Evolutionary conservation across 2,888 invertebrate species (phyloP).

Genomic region (Bimastos eiseni): DNA sequence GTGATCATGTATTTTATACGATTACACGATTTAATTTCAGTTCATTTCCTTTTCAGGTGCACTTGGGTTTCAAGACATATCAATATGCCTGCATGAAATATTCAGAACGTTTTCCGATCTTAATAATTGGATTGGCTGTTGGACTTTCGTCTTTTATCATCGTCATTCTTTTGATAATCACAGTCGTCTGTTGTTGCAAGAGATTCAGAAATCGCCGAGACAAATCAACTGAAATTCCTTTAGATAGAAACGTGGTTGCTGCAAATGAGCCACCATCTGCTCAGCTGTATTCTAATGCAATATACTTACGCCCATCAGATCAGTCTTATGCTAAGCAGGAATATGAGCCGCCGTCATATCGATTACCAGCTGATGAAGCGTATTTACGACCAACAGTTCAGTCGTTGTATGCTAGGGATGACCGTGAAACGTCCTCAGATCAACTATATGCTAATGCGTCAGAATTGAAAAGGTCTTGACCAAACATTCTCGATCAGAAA

Average conservation of each 20-base stretch:
- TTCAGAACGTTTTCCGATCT: not conserved
- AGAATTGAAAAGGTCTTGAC: not conserved
- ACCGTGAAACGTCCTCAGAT: not conserved
- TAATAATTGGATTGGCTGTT: conserved; percentile 3
- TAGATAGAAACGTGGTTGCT: not conserved
- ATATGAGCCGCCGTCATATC: no score
- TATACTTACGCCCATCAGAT: no score
- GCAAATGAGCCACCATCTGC: not conserved
- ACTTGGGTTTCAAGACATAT: not conserved
- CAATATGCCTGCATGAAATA: not conserved
- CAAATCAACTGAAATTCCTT: not conserved
- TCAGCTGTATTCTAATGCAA: not conserved
- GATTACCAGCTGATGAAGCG: no score
- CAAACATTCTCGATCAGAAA: not conserved
- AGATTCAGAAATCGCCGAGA: not conserved
- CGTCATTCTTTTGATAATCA: not conserved
- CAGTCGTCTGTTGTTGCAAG: not conserved
- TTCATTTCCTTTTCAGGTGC: not conserved
- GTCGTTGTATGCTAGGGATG: not conserved
- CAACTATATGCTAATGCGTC: not conserved
- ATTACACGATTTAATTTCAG: not conserved
- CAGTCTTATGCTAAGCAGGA: no score
- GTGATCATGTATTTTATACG: no score
- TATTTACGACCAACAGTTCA: not conserved
- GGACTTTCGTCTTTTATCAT: not conserved